Base-by-base conservation (phyloP, 92 coral and sea anemone genomes). In the Anthopleura xanthogrammica region DNA sequence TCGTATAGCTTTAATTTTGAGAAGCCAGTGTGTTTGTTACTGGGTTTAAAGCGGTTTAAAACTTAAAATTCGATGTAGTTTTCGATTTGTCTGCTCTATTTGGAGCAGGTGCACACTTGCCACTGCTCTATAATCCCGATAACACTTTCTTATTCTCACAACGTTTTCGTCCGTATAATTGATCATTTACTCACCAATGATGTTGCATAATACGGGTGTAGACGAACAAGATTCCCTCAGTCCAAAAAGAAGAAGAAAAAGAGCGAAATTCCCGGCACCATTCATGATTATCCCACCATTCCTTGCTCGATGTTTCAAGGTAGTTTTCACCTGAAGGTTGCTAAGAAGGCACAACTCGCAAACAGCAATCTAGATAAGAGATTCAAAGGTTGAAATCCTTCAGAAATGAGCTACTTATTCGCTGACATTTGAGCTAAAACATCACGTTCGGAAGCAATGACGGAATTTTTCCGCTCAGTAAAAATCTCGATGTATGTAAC, bases 101-200 rank as follows among this genome's bases (percentile, higher is more conserved):
- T 36, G 16, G 16, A 14, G 74, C 74, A 68, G 74, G 74, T 68
- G 74, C 42, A 23, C 42, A 2, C 41, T 9, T 68, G 74, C 42
- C 24, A 36, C 41, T 68, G 42, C 46, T 14, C 4, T 36, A 36
- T 68, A 29, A 68, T 68, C 74, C 29, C 74, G 41, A 68, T 68
- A 68, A 68, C 74, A 29, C 74, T 68, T 20, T 6, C 74, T 68
- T 68, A 68, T 36, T 23, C 36, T 68, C 41, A 17, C 12, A 68
- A 68, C 42, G 41, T 29, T 68, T 68, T 68, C 41, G 41, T 29
- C 41, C 74, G 64, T 23, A 70, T 81, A 62, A 70, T 81, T 81
- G 84, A 58, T 81, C 84, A 81, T 68, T 81, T 81, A 81, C 84
- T 81, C 43, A 81, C 84, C 84, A 70, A 81, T 60, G 19, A 76